Conservation (phyloP, 2,113 vertebrate species). For the Catharus fuscescens region DNA sequence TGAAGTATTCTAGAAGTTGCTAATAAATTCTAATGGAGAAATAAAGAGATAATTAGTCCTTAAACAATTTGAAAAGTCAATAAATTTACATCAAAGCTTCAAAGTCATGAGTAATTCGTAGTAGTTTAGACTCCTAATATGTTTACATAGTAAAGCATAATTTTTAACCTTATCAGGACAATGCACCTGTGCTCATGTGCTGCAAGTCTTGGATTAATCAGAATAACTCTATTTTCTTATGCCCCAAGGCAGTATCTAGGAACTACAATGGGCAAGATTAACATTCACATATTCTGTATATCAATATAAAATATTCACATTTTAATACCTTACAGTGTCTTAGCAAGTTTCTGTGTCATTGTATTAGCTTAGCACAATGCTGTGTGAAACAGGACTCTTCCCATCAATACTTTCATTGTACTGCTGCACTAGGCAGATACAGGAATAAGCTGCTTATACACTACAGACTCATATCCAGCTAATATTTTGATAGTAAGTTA, state of each 20-base stretch:
- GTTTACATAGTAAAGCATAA: constrained; percentile 66
- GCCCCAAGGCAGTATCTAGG: constrained; percentile 22
- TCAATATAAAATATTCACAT: constrained; percentile 63
- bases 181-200: constrained; percentile 40
- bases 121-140: constrained; percentile 55
- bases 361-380: constrained; percentile 1
- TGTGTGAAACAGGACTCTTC: neutral
- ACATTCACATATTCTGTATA: constrained; percentile 53
- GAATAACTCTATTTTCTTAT: constrained; percentile 26
- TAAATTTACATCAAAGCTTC: constrained; percentile 55
- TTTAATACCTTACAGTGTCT: constrained; percentile 25
- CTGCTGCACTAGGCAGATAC: neutral
- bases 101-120: constrained; percentile 22
- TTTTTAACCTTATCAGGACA: constrained; percentile 72
- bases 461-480: neutral
- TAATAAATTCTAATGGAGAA: constrained; percentile 33
- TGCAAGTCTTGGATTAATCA: constrained; percentile 58
- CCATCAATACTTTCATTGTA: neutral
- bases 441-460: neutral
- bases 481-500: constrained; percentile 52
- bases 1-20: neutral
- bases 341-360: constrained; percentile 1
- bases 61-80: constrained; percentile 34
- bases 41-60: constrained; percentile 45
- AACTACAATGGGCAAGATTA: constrained; percentile 48